These are phyloP conservation scores for Drosophila baimaii DNA, from an alignment of 1,140 invertebrate genomes.

Conservation along the genomic window DNA sequence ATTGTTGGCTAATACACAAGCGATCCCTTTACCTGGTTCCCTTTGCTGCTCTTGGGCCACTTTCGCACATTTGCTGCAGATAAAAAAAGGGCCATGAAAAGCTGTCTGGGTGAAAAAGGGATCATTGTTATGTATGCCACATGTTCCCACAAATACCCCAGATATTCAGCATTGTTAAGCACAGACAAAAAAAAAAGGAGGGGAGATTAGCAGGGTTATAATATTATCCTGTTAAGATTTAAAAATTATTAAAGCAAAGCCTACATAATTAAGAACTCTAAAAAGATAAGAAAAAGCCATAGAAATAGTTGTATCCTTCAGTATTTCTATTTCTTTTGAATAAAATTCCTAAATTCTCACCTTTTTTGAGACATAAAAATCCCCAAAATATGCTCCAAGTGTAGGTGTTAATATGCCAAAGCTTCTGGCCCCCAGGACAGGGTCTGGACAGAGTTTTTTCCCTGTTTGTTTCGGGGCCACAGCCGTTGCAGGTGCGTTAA, in stretches of 20 bases:
- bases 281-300: too few species aligned
- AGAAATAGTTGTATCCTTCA: too few species aligned
- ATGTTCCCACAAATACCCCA: constrained; percentile 18
- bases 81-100: constrained; percentile 32
- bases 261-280: too few species aligned
- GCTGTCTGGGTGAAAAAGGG: constrained; percentile 30
- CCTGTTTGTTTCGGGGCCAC: constrained; percentile 10
- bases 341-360: neutral
- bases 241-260: too few species aligned
- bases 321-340: too few species aligned
- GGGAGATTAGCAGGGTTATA: neutral
- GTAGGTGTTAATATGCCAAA: neutral
- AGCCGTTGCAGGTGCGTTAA: constrained; percentile 74
- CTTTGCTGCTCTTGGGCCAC: constrained; percentile 8
- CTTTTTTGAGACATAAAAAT: neutral
- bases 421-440: constrained; percentile 17
- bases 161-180: neutral
- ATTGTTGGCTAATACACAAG: constrained; percentile 68
- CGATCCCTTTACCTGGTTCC: constrained; percentile 8
- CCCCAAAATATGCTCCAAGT: neutral
- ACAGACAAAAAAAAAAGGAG: neutral
- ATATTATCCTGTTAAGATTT: too few species aligned
- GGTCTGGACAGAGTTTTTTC: constrained; percentile 1
- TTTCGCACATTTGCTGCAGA: constrained; percentile 32
- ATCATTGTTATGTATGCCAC: constrained; percentile 54